These are phyloP conservation scores for Macrotus californicus DNA, from an alignment of 2,113 vertebrate genomes.

Conservation along the genomic window DNA sequence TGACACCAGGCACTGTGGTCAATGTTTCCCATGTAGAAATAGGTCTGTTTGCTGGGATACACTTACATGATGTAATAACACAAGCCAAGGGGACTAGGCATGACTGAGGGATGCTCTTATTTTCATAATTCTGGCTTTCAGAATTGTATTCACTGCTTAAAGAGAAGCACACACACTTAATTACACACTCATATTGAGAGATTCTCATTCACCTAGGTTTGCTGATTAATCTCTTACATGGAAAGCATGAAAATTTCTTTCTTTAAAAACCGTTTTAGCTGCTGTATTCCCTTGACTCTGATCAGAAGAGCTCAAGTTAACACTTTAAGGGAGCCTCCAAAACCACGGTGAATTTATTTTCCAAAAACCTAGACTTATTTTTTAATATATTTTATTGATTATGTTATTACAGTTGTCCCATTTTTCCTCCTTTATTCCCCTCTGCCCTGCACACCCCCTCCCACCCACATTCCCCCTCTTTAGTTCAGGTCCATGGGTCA, in stretches of 20 bases:
- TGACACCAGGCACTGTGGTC: background rate
- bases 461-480: no score
- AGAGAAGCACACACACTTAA: background rate
- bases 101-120: background rate
- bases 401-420: no score
- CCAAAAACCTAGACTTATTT: background rate
- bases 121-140: background rate
- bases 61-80: background rate
- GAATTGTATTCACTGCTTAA: background rate
- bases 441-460: no score
- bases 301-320: background rate
- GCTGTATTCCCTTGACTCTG: background rate
- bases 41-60: background rate
- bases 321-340: background rate
- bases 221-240: background rate
- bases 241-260: background rate
- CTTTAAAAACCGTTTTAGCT: background rate
- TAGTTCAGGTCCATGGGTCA: no score
- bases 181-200: background rate
- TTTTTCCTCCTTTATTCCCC: no score
- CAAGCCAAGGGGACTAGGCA: background rate
- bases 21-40: background rate
- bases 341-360: background rate
- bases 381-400: no score
- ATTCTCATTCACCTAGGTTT: background rate